Base-by-base conservation (phyloP, 2,888 invertebrate species). In the Scrobipalpa atriplicella region DNA sequence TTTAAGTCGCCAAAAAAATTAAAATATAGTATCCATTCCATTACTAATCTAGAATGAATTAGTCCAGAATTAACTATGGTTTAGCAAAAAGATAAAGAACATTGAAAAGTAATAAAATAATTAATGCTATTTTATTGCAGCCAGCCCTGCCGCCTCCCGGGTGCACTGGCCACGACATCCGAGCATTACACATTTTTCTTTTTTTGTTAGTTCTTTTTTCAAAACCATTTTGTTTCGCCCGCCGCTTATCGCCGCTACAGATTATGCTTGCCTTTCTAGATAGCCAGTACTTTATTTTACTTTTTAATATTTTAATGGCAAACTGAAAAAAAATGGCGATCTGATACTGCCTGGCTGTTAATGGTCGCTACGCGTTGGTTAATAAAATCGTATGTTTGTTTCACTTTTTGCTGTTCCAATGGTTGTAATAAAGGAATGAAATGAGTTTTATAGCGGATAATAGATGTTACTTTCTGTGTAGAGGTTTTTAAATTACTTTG, bases 151-250 rank as follows among this genome's bases (percentile, higher is more conserved):
- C 29, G 54, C 8, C 41, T 21, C 70, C 13, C 41, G 69, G 68
- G 70, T 66, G 73, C 75, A 71, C 69, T 70, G 72, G 69, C 72
- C 72, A 72, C 69, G 65, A 71, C 71, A 70, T 68, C 71, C 68
- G 66, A 62, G 69, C 71, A 68, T 72, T 72, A 72, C 60, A 67
- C 64, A 67, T 69, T 68, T 69, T 73, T 66, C 56, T 68, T 70
- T 69, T 68, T 69, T 73, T 66, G 56, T 68, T 70, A 56, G 65
- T 70, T 70, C 71, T 71, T 69, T 68, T 70, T 70, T 36, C 63
- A 69, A 21, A 63, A 67, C 70, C 76, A 69, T 77, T 76, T 78
- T 78, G 75, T 77, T 71, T 65, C 66, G 62, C 61, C 58, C 62
- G 51, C 56, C 64, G 54, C 70, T 75, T 76, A 77, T 76, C 77